Percentiles rank a stretch among this genome's conserved stretches.
These are phyloP conservation scores for Cheiracanthium punctorium DNA, from an alignment of 2,888 invertebrate genomes.

Conservation along the genomic window DNA sequence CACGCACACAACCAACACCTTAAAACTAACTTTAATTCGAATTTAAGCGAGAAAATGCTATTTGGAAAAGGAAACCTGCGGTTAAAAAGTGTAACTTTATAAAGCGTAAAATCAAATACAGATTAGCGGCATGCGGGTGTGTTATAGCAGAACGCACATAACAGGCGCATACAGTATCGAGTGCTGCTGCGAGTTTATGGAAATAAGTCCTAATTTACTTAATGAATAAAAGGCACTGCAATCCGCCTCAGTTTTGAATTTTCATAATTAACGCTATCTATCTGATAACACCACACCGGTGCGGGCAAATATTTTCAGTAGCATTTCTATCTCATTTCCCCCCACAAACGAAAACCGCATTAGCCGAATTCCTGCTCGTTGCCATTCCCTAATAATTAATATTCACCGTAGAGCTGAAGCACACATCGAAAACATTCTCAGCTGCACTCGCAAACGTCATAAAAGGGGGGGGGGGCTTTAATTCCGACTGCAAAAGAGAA, in stretches of 20 bases:
- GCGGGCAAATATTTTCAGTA: background rate
- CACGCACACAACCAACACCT: too few species aligned
- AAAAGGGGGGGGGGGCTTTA: too few species aligned
- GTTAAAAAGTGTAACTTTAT: slow-evolving; percentile 4
- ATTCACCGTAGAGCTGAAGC: background rate
- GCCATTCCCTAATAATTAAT: background rate
- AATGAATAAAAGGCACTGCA: background rate
- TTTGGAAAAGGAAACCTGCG: background rate
- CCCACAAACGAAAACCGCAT: background rate
- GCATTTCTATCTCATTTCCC: background rate
- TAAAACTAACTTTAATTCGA: background rate
- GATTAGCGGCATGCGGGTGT: background rate
- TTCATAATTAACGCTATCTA: slow-evolving; percentile 2
- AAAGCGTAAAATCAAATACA: background rate
- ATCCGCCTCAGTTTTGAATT: background rate
- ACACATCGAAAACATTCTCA: background rate
- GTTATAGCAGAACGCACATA: background rate
- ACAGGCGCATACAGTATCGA: background rate
- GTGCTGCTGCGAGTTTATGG: background rate
- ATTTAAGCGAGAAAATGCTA: background rate
- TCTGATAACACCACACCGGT: background rate
- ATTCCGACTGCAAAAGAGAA: slow-evolving; percentile 41
- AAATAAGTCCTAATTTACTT: background rate
- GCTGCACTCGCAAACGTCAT: slow-evolving; percentile 14
- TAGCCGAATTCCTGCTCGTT: background rate